Conservation (phyloP, 2,888 invertebrate genomes). For the Ditylenchus weischeri region DNA sequence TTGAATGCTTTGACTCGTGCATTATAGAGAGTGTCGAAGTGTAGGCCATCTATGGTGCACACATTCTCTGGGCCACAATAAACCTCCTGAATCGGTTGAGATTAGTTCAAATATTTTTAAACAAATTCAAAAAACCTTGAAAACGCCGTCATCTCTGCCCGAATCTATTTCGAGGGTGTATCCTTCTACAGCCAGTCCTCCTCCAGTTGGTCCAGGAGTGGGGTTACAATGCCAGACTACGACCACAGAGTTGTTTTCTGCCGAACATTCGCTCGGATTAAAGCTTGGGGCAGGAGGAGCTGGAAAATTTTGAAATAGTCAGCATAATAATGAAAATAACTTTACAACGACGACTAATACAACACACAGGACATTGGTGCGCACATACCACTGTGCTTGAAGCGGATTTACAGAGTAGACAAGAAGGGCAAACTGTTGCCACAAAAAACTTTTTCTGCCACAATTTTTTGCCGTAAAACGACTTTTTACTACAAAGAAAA, state of each 20-base stretch:
- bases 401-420: no score
- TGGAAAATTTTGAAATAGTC: conserved; percentile 61
- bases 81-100: conserved; percentile 74
- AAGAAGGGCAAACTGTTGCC: no score
- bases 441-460: no score
- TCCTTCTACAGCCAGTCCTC: conserved; percentile 76
- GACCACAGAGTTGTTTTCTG: conserved; percentile 95
- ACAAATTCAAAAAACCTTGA: conserved; percentile 74
- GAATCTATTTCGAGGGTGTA: conserved; percentile 93
- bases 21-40: conserved; percentile 94
- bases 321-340: no score
- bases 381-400: no score
- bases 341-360: no score
- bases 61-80: conserved; percentile 95
- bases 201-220: conserved; percentile 63
- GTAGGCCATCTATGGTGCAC: conserved; percentile 93
- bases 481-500: no score
- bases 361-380: no score
- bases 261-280: conserved; percentile 89
- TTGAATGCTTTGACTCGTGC: conserved; percentile 80
- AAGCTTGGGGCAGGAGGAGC: conserved; percentile 86
- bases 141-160: conserved; percentile 81
- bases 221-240: conserved; percentile 77
- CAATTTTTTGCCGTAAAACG: no score
- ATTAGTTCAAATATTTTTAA: conserved; percentile 3